Evolutionary conservation across 2,888 invertebrate genomes (phyloP), one percentile per base, ranked within the genome.

Genomic region (Caenorhabditis sp.): DNA sequence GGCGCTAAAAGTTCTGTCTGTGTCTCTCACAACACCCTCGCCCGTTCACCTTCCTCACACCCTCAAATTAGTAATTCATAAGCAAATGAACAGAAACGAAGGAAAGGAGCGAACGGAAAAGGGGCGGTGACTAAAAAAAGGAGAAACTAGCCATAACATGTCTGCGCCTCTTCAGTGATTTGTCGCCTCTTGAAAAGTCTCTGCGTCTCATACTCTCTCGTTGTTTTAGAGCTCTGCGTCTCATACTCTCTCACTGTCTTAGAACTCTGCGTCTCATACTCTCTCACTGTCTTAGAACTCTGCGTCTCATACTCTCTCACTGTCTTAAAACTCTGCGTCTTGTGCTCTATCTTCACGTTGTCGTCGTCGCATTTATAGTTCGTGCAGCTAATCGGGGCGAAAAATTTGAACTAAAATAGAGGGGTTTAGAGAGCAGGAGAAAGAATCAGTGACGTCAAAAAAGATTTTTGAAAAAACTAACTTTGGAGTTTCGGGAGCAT

Each of bases 201-300:
- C 67, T 67, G 61, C 61, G 63, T 62, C 51, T 67, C 63, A 17
- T 53, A 1, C 53, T 24, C 61, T 72, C 71, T 72, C 51, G 43
- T 6, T 53, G 17, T 53, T 6, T 53, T 23, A 4, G 23, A 53
- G 5, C 2, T 53, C 53, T 53, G 53, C 55, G 55, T 55, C 26
- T 58, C 64, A 19, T 26, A 54, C 49, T 59, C 61, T 51, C 61
- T 65, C 49, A 19, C 37, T 37, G 27, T n/a, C 58, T 23, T 36
- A 36, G 36, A 36, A n/a, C n/a, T n/a, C n/a, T n/a, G n/a, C n/a
- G n/a, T n/a, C n/a, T n/a, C n/a, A n/a, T n/a, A n/a, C n/a, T n/a
- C n/a, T n/a, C n/a, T n/a, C n/a, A n/a, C n/a, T n/a, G n/a, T n/a
- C n/a, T n/a, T n/a, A n/a, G n/a, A n/a, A n/a, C 49, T 62, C 67